Evolutionary conservation across 92 coral and sea anemone species (phyloP), one percentile per base, ranked within the genome.

Genomic region (Actinostola sp.): DNA sequence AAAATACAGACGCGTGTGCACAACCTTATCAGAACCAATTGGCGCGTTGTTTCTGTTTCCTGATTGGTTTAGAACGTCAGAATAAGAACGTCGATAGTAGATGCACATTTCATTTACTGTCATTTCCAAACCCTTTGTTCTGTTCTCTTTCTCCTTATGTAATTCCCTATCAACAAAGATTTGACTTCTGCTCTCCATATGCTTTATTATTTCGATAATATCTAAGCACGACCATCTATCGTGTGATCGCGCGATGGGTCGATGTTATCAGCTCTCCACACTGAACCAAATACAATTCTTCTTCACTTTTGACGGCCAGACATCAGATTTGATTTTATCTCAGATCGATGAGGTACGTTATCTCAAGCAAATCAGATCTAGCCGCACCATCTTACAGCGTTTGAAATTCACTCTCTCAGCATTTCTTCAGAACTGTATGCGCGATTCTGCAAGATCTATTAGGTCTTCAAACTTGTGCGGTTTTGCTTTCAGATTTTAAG

Each of bases 281-380:
- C 8, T 7, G 46, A 41, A 41, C 46, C n/a, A n/a, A n/a, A n/a
- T n/a, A n/a, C n/a, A n/a, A n/a, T n/a, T n/a, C n/a, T n/a, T n/a
- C 42, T 36, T 36, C 42, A 36, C 42, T 4, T 36, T n/a, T n/a
- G n/a, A n/a, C n/a, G n/a, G n/a, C n/a, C n/a, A n/a, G n/a, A n/a
- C n/a, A n/a, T n/a, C n/a, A n/a, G n/a, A n/a, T 46, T 4, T 26
- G 63, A 57, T 57, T 57, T 57, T 57, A 57, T 57, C 63, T 57
- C 21, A 57, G 2, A 29, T 11, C n/a, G 27, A 57, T n/a, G n/a
- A n/a, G n/a, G n/a, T n/a, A n/a, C 36, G 63, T 57, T 57, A 57
- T 57, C 63, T 57, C 38, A 57, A 57, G 15, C 60, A 57, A 38
- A 57, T 30, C n/a, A 27, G 26, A 27, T 27, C 36, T n/a, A n/a